Evolutionary conservation across 2,888 invertebrate species (phyloP).

Genomic region (Aelia acuminata): DNA sequence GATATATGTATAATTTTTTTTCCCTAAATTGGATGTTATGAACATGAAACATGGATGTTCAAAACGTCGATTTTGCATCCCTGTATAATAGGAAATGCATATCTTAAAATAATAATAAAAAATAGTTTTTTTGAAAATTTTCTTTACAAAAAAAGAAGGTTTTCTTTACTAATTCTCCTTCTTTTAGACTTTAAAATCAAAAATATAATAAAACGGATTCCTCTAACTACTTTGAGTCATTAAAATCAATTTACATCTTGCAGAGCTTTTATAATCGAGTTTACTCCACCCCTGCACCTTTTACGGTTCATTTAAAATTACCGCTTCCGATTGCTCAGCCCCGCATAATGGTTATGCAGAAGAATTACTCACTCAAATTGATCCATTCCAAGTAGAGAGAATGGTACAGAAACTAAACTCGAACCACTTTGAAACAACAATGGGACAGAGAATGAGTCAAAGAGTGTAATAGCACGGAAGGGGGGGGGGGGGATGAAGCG

Average conservation of each 20-base stretch:
- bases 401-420: not conserved
- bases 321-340: not conserved
- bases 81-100: too few relatives aligned
- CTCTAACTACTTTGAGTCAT: too few relatives aligned
- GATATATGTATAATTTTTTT: too few relatives aligned
- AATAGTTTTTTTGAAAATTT: too few relatives aligned
- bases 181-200: too few relatives aligned
- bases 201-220: too few relatives aligned
- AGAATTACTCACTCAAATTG: not conserved
- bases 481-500: not conserved
- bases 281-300: not conserved
- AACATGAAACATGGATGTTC: too few relatives aligned
- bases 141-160: too few relatives aligned
- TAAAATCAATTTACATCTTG: not conserved
- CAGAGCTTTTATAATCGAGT: not conserved
- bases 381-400: not conserved
- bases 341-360: not conserved
- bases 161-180: too few relatives aligned
- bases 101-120: too few relatives aligned
- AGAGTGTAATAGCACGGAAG: not conserved
- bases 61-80: too few relatives aligned
- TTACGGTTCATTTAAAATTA: not conserved
- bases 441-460: not conserved
- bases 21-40: too few relatives aligned
- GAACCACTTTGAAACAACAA: constrained; percentile 1